Evolutionary conservation across 2,888 invertebrate species (phyloP), one percentile per base, ranked within the genome.

Genomic region (Calameuta filiformis): DNA sequence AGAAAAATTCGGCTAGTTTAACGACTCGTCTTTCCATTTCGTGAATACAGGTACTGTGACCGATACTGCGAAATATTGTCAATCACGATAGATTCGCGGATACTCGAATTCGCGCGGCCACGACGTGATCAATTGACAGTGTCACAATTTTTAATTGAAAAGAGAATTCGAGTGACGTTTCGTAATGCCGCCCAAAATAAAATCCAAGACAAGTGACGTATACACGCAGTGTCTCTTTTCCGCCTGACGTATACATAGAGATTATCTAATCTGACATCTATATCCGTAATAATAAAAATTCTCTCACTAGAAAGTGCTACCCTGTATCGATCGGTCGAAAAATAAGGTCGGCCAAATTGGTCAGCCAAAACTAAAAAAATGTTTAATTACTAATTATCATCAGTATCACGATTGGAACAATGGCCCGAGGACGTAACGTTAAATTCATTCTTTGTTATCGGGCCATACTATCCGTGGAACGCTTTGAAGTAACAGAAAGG

Each of bases 291-390:
- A 56, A 56, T 56, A 56, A 56, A 56, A 56, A 9, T 56, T 71
- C 30, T 75, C 79, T 40, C 73, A 75, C 75, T 74, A 79, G 73
- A 73, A 75, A 77, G 71, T 71, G 37, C 56, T 79, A 77, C 77
- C 77, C 73, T 79, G 77, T 73, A 77, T 68, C 34, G 69, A 68
- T 75, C 23, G 23, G 56, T 23, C 56, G 56, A 56, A 56, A 56
- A 12, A 73, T 34, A 34, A 35, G 35, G 6, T 31, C 56, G 56
- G 56, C 23, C 56, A 56, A 2, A 56, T 56, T 56, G 56, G 56
- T 23, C 2, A 23, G 23, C 9, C 23, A 56, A 56, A 23, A 56
- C 6, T 23, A 40, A 56, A 23, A 23, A 56, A 56, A 56, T 6
- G 0, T 56, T 37, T 37, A 37, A 56, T 23, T 23, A 23, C 23